Evolutionary conservation across 2,113 vertebrate species (phyloP).

Genomic region (Pleuronectes platessa): DNA sequence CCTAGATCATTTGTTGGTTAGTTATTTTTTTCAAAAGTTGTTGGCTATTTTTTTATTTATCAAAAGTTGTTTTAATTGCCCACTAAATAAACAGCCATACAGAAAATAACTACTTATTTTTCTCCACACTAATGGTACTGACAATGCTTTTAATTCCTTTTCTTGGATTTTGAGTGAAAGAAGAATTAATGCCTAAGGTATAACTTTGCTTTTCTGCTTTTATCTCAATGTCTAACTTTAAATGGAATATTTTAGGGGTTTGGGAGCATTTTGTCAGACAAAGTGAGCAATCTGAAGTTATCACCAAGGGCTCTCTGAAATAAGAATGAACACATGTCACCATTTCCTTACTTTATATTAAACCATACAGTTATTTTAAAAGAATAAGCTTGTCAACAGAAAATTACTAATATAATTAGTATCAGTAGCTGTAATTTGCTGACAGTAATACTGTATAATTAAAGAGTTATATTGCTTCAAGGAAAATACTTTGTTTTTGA

Average conservation of each 20-base stretch:
- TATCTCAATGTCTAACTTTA: background rate
- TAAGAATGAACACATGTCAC: background rate
- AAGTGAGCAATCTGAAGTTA: background rate
- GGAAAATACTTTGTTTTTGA: too few species aligned
- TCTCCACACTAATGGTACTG: background rate
- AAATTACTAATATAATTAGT: background rate
- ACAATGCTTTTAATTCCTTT: background rate
- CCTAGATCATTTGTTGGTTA: conserved; percentile 3
- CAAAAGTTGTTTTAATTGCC: background rate
- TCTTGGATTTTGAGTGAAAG: background rate
- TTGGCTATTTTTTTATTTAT: background rate
- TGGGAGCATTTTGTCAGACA: background rate
- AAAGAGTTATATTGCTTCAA: background rate
- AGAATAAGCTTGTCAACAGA: background rate
- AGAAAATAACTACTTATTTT: background rate
- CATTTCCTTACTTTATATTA: conserved; percentile 4
- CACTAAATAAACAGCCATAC: too few species aligned
- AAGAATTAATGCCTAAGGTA: background rate
- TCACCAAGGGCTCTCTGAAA: background rate
- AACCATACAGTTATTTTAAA: background rate
- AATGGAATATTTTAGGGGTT: background rate
- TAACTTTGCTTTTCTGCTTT: background rate
- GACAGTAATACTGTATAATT: background rate
- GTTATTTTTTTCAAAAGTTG: too few species aligned
- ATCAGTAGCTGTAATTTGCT: background rate